Evolutionary conservation across 1,140 invertebrate species (phyloP).

Genomic region (Bicyclus anynana): DNA sequence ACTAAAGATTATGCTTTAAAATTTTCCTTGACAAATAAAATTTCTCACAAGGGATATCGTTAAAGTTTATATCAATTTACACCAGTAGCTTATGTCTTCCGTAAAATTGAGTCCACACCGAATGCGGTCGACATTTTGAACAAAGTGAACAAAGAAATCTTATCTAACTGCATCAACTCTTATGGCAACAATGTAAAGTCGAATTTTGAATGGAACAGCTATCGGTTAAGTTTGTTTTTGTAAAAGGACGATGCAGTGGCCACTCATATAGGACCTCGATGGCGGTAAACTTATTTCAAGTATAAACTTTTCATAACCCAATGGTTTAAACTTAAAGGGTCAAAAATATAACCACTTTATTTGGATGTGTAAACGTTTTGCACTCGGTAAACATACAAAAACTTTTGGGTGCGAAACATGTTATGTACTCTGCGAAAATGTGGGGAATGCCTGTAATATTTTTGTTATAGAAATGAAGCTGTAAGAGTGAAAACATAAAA

Average conservation of each 20-base stretch:
- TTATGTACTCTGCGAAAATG: no score
- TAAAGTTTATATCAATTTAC: constrained; percentile 18
- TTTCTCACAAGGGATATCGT: not conserved
- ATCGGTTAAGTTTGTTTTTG: not conserved
- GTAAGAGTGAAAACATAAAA: no score
- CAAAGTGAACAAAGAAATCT: constrained; percentile 7
- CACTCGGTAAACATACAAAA: no score
- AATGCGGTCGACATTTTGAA: constrained; percentile 17
- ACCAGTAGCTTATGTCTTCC: constrained; percentile 17
- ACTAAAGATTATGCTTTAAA: not conserved
- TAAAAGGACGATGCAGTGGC: constrained; percentile 3
- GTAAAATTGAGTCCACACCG: constrained; percentile 18
- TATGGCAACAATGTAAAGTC: not conserved
- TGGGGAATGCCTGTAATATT: no score
- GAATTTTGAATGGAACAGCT: not conserved
- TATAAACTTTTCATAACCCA: constrained; percentile 13
- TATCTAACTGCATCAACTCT: not conserved
- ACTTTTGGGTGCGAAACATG: no score
- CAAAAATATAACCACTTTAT: no score
- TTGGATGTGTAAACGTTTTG: no score
- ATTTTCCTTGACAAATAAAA: not conserved
- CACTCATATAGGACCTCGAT: constrained; percentile 3
- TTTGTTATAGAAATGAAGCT: no score
- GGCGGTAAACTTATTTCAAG: constrained; percentile 11
- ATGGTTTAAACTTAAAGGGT: not conserved